A percentile compares a stretch with the other conserved stretches of the same genome.
Conservation (phyloP, 1,140 invertebrate species). For the Bicyclus anynana region DNA sequence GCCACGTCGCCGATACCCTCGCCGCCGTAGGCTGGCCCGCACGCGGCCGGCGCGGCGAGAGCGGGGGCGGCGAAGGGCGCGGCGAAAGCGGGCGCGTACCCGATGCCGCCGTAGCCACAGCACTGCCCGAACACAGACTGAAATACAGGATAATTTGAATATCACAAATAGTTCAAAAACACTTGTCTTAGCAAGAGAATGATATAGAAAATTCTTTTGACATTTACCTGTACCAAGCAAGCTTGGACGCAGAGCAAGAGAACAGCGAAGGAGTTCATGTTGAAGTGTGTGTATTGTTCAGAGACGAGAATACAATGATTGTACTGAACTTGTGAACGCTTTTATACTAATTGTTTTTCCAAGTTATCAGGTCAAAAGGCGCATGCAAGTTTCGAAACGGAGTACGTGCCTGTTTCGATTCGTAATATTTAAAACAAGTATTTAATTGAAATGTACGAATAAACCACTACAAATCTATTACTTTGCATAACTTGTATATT, state of each 20-base stretch:
- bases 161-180: too few species aligned
- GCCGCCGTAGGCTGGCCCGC: slow-evolving; percentile 27
- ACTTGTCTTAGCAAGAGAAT: too few species aligned
- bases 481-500: too few species aligned
- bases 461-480: too few species aligned
- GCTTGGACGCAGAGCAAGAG: slow-evolving; percentile 27
- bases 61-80: not conserved
- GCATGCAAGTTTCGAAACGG: not conserved
- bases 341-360: not conserved
- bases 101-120: not conserved
- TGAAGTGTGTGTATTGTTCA: not conserved
- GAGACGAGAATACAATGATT: not conserved
- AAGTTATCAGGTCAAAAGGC: too few species aligned
- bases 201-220: too few species aligned
- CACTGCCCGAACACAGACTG: too few species aligned
- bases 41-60: not conserved
- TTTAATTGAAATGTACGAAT: too few species aligned
- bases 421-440: too few species aligned
- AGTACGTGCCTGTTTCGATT: not conserved
- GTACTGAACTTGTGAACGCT: not conserved
- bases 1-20: slow-evolving; percentile 30
- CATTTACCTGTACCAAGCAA: slow-evolving; percentile 34
- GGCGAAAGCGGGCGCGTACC: not conserved
- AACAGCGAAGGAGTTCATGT: slow-evolving; percentile 2
- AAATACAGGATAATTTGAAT: too few species aligned